Base-by-base conservation (phyloP, 1,140 invertebrate genomes). In the Drosophila pseudoananassae region DNA sequence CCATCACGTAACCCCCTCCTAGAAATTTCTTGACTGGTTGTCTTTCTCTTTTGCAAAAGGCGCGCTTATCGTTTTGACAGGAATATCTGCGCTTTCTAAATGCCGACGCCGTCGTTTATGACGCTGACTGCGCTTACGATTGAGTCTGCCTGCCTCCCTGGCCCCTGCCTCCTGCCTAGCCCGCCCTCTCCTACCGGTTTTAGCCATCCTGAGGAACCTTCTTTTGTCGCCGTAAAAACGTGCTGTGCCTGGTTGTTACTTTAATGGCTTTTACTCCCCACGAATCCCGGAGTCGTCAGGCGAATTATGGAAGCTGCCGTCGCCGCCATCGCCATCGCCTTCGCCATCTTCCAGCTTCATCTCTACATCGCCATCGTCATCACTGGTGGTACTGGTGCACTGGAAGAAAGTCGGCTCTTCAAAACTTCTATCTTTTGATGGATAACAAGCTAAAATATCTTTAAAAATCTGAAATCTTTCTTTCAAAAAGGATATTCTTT, bases 41-140 rank as follows among this genome's bases (percentile, higher is more conserved):
- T 65, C 54, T 57, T 53, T 50, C 51, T 46, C 47, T 33, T 36
- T 38, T 55, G 64, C 14, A 15, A 40, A 81, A 77, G 80, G 78
- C 74, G 82, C 82, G 82, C 82, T 87, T 87, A 87, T 87, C 82
- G 82, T 88, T 87, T 87, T 87, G 82, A 87, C 82, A 87, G 82
- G 82, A 87, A 87, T 87, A 87, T 87, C 82, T 85, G 82, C 82
- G 82, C 82, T 85, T 85, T 85, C 82, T 87, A 87, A 87, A 85
- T 85, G 82, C 82, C 82, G 66, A 78, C 82, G 76, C 74, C 82
- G 83, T 82, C 82, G 82, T 85, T 85, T 85, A 85, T 88, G 82
- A 85, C 83, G 82, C 82, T 87, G 81, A 75, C 76, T 78, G 80
- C 80, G 80, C 80, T 84, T 84, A 79, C 80, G 82, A 85, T 87